Evolutionary conservation across 2,113 vertebrate species (phyloP), one percentile per base, ranked within the genome.

Genomic region (Neodontobutis hainanensis): DNA sequence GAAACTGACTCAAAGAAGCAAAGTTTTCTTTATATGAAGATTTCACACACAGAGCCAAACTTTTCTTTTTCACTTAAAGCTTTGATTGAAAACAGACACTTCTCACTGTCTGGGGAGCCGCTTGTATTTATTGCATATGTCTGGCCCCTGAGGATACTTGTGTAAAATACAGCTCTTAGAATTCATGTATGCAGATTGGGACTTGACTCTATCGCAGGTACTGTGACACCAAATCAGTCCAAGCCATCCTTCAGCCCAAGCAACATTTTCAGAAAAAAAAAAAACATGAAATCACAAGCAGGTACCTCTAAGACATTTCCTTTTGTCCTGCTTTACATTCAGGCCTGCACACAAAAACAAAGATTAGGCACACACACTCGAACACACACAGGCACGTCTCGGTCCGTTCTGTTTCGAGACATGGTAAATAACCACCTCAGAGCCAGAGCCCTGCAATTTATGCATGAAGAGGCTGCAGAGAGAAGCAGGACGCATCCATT

Each of bases 181-280:
- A 80, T 85, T 85, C 78, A 84, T 77, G 58, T 72, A 78, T 82
- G 76, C 81, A 82, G 80, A 84, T 82, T 78, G 76, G 43, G 73
- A 73, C 72, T 80, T 64, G 71, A 85, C 74, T 73, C 65, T 53
- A 65, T 77, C 35, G 35, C 73, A 65, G 73, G 48, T 69, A 53
- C 42, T 32, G 68, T 43, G 66, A 46, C 62, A 44, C 47, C 68
- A 70, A 77, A 80, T 73, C 63, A 70, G 70, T 38, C 51, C 5
- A 40, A 11, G 16, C 57, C 12, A 42, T 68, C 68, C 72, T 61
- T 68, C 74, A 63, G 52, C 8, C 49, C 1, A 6, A 43, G 74
- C 51, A 61, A 72, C 36, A 43, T 38, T 65, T 82, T 80, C 51
- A 73, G 44, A 64, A 61, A 27, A 27, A 27, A 27, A 27, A 27